Conservation (phyloP, 1,140 invertebrate species). For the Lordiphosa clarofinis region DNA sequence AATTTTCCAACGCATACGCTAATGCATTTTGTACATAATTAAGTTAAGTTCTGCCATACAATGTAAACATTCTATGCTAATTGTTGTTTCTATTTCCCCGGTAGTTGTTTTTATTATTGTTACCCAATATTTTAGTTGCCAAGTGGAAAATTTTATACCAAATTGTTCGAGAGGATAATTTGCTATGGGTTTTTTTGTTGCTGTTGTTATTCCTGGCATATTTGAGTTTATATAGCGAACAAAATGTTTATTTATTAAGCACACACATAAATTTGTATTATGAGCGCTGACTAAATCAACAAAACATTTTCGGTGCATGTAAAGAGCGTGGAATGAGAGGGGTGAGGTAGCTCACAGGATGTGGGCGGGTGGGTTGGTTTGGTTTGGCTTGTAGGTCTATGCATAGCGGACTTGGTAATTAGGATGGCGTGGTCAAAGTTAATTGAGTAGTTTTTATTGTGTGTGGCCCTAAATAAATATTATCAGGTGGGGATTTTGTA, state of each 20-base stretch:
- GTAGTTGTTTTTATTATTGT: slow-evolving; percentile 43
- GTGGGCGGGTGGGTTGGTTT: not conserved
- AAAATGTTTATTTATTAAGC: slow-evolving; percentile 70
- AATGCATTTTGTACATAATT: slow-evolving; percentile 68
- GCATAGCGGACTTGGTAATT: slow-evolving; percentile 37
- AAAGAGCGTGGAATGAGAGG: not conserved
- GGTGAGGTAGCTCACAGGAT: not conserved
- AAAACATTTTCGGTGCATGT: slow-evolving; percentile 48
- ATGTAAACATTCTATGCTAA: slow-evolving; percentile 55
- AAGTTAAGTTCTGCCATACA: slow-evolving; percentile 46
- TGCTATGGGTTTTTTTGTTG: slow-evolving; percentile 11
- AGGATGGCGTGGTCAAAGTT: slow-evolving; percentile 43
- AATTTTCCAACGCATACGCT: slow-evolving; percentile 16
- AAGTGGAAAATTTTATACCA: slow-evolving; percentile 46
- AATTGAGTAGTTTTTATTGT: slow-evolving; percentile 48
- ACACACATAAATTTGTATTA: slow-evolving; percentile 71
- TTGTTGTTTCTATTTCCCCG: slow-evolving; percentile 41
- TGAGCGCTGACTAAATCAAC: slow-evolving; percentile 61
- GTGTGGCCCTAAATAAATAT: slow-evolving; percentile 37
- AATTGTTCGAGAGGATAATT: slow-evolving; percentile 9
- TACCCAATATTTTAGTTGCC: slow-evolving; percentile 60
- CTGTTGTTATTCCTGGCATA: slow-evolving; percentile 35
- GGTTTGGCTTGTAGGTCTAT: slow-evolving; percentile 11
- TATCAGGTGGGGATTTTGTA: slow-evolving; percentile 39
- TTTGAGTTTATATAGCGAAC: slow-evolving; percentile 60